A percentile compares a stretch with the other conserved stretches of the same genome.
phyloP scores from a whole-genome alignment of 2,888 invertebrate species.

The Epinotia nisella region DNA sequence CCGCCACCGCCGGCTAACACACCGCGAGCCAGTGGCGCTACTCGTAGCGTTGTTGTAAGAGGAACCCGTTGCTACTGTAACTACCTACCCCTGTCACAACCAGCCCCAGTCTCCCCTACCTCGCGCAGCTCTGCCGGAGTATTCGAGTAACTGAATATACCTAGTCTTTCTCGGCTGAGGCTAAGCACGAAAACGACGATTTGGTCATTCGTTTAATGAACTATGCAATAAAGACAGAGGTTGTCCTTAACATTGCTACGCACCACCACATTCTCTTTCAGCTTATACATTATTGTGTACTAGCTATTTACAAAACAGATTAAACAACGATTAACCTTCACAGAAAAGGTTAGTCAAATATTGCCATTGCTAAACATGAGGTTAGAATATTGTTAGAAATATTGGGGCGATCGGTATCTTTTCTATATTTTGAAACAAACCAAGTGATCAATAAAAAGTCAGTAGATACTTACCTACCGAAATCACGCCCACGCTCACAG shows the following conservation, averaged over 20 bases:
- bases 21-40: too few relatives aligned
- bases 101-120: too few relatives aligned
- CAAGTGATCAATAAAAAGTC: not conserved
- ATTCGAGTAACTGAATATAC: too few relatives aligned
- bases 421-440: not conserved
- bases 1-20: too few relatives aligned
- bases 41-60: too few relatives aligned
- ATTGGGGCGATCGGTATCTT: not conserved
- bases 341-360: conserved; percentile 34
- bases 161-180: too few relatives aligned
- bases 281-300: conserved; percentile 16
- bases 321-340: conserved; percentile 39
- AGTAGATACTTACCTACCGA: too few relatives aligned
- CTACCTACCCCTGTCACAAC: too few relatives aligned
- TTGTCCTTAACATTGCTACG: conserved; percentile 29
- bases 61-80: too few relatives aligned
- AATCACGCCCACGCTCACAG: too few relatives aligned
- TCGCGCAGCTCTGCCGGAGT: too few relatives aligned
- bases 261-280: conserved; percentile 29
- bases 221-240: not conserved
- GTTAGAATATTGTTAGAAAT: not conserved
- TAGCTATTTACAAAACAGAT: conserved; percentile 35
- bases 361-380: conserved; percentile 37
- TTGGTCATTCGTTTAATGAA: conserved; percentile 8
- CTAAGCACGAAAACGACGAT: not conserved